Conservation (phyloP, 2,888 invertebrate species). For the Tryphoninae sp. region DNA sequence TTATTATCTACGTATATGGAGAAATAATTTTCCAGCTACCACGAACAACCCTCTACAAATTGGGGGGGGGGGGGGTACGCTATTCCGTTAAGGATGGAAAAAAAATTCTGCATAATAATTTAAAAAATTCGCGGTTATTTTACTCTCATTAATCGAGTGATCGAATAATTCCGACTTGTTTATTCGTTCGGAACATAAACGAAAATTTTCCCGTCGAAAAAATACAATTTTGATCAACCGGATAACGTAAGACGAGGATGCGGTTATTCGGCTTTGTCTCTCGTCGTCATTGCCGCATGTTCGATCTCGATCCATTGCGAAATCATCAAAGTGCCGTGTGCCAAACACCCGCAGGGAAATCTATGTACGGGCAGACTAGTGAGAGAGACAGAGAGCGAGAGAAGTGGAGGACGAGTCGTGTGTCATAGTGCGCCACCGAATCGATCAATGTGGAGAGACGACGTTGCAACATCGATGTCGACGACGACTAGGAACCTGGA, state of each 20-base stretch:
- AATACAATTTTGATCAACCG: constrained; percentile 5
- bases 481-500: constrained; percentile 4
- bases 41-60: too few species aligned
- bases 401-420: constrained; percentile 41
- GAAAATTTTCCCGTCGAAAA: neutral
- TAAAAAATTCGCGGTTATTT: neutral
- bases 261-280: neutral
- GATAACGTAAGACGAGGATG: neutral
- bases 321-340: constrained; percentile 62
- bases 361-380: constrained; percentile 16
- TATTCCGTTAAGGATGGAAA: too few species aligned
- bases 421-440: constrained; percentile 60
- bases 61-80: too few species aligned
- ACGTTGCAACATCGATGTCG: constrained; percentile 34
- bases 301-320: constrained; percentile 43
- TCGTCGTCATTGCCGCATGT: constrained; percentile 34
- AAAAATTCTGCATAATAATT: too few species aligned
- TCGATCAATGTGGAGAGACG: constrained; percentile 55
- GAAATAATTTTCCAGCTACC: too few species aligned
- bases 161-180: neutral
- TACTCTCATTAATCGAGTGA: neutral
- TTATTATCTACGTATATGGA: too few species aligned
- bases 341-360: constrained; percentile 61
- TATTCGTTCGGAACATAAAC: neutral
- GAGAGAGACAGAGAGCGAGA: constrained; percentile 29